These are phyloP conservation scores for Alauda arvensis DNA, from an alignment of 2,797 vertebrate genomes.

Conservation along the genomic window DNA sequence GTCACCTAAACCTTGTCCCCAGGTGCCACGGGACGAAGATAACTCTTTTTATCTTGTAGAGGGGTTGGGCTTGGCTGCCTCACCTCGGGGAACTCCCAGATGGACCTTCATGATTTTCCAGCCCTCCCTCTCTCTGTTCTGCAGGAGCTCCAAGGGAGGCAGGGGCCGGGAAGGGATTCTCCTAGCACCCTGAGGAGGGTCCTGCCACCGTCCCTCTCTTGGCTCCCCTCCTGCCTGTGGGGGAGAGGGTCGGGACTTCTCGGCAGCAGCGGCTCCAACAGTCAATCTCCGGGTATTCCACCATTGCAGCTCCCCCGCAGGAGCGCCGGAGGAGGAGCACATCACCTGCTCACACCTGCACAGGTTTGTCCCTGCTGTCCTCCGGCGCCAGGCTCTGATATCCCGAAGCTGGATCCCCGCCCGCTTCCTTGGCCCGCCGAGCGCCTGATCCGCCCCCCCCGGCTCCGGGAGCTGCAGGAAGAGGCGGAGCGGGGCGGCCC, in stretches of 20 bases:
- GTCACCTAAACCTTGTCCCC: background rate
- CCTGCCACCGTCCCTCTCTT: background rate
- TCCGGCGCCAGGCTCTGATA: rapidly evolving
- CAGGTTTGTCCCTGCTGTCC: background rate
- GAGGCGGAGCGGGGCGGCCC: background rate
- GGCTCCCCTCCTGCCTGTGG: background rate
- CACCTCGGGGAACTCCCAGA: background rate
- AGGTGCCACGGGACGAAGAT: background rate
- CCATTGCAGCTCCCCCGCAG: background rate
- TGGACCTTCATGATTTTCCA: background rate
- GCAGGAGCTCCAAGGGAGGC: background rate
- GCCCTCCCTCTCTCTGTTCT: background rate
- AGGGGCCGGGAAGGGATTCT: background rate
- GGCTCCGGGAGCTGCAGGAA: background rate
- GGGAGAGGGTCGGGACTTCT: background rate
- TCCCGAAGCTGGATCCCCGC: background rate
- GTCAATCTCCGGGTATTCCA: rapidly evolving
- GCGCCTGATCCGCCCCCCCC: background rate
- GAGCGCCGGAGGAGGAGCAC: background rate
- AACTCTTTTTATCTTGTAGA: background rate
- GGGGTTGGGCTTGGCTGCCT: background rate
- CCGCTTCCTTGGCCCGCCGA: background rate
- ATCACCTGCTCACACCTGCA: background rate
- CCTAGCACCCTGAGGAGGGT: background rate
- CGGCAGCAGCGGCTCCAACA: background rate